These are phyloP conservation scores for Actinemys pallida DNA, from an alignment of 2,113 vertebrate species.

Conservation along the genomic window DNA sequence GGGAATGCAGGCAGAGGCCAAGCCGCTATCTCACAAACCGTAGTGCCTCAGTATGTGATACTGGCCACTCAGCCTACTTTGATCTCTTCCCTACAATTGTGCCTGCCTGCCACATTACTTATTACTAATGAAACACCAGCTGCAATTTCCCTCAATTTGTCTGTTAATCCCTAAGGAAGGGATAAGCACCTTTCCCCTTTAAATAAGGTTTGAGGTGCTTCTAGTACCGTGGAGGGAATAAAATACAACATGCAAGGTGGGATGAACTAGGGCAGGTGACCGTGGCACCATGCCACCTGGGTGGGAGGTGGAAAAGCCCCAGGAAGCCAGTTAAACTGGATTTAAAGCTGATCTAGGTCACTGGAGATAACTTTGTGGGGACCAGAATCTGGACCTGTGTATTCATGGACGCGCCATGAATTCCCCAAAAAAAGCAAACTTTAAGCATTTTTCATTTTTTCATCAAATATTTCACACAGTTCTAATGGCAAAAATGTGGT, in stretches of 20 bases:
- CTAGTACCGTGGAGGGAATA: fast-evolving
- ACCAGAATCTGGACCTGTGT: background rate
- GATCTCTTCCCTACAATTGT: background rate
- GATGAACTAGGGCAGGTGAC: background rate
- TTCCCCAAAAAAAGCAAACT: background rate
- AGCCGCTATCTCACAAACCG: background rate
- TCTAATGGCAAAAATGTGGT: slow-evolving; percentile 51
- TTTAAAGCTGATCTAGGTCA: background rate
- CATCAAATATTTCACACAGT: background rate
- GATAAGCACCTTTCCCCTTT: background rate
- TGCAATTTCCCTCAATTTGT: background rate
- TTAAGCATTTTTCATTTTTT: background rate
- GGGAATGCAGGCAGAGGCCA: fast-evolving
- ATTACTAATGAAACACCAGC: fast-evolving
- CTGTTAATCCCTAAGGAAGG: background rate
- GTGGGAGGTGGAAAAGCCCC: background rate
- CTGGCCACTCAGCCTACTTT: background rate
- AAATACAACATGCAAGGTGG: fast-evolving
- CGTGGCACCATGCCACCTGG: background rate
- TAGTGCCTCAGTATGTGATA: background rate
- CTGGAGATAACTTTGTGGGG: background rate
- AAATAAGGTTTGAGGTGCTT: background rate
- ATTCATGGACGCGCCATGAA: background rate
- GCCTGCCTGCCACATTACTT: background rate
- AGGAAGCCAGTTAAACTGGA: background rate